Conservation (phyloP, 2,888 invertebrate species). For the Nomada hirtipes region DNA sequence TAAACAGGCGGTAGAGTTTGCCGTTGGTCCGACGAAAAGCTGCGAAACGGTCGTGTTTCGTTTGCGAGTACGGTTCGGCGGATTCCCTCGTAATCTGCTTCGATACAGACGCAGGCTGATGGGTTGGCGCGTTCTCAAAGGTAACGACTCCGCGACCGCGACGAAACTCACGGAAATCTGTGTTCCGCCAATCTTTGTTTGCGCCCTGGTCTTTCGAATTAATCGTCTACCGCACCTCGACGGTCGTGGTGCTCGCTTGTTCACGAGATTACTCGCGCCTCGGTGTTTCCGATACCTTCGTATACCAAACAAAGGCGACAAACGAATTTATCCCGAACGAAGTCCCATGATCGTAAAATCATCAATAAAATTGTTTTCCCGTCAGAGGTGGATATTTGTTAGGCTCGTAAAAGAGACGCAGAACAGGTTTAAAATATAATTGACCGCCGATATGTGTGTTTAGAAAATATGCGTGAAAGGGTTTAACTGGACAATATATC, state of each 20-base stretch:
- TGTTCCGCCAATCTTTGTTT: constrained; percentile 19
- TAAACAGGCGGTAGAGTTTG: constrained; percentile 19
- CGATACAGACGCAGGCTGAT: neutral
- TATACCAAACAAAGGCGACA: too few relatives aligned
- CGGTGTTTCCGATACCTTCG: neutral
- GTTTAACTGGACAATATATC: too few relatives aligned
- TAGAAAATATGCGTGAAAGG: too few relatives aligned
- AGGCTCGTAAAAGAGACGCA: too few relatives aligned
- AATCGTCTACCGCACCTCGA: neutral
- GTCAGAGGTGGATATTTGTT: too few relatives aligned
- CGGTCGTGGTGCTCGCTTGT: neutral
- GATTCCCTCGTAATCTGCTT: constrained; percentile 7
- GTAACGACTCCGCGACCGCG: constrained; percentile 12
- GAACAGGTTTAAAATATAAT: too few relatives aligned
- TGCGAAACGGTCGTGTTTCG: constrained; percentile 17
- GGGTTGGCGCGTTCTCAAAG: neutral
- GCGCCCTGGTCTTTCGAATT: constrained; percentile 20
- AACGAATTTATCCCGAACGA: too few relatives aligned
- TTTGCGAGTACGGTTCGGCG: constrained; percentile 6
- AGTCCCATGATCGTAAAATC: too few relatives aligned
- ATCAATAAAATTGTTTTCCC: too few relatives aligned
- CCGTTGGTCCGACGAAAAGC: constrained; percentile 11
- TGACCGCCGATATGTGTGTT: too few relatives aligned
- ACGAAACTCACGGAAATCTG: neutral
- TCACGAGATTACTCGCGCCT: neutral